Percentiles rank a stretch among this genome's conserved stretches.
Conservation (phyloP, 2,113 vertebrate genomes). For the Lota lota region DNA sequence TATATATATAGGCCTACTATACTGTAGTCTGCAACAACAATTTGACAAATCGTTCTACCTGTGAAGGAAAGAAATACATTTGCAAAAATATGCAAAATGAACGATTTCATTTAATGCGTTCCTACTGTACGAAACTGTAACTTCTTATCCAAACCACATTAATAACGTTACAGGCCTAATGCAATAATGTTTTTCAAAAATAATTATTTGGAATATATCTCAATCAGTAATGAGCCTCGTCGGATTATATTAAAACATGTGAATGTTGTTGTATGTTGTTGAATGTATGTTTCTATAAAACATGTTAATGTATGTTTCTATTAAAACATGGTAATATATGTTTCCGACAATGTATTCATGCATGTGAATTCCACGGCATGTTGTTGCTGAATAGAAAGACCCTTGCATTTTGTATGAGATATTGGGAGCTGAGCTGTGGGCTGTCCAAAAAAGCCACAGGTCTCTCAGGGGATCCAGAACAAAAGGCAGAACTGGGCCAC, state of each 20-base stretch:
- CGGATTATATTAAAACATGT: no score
- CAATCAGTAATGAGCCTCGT: no score
- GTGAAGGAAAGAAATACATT: neutral
- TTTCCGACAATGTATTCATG: neutral
- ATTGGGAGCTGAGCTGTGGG: constrained; percentile 71
- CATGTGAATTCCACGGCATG: constrained; percentile 57
- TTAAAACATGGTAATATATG: constrained; percentile 48
- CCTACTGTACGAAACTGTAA: no score
- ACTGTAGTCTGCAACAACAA: neutral
- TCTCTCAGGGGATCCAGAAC: constrained; percentile 92
- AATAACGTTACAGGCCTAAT: no score
- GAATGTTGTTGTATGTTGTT: neutral
- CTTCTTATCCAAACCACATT: no score
- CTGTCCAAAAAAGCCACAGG: constrained; percentile 69
- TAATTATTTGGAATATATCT: no score
- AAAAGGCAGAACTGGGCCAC: constrained; percentile 95
- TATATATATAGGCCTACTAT: neutral
- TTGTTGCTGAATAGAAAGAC: constrained; percentile 73
- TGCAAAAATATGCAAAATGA: no score
- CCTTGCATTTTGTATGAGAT: constrained; percentile 94
- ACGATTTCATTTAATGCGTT: no score
- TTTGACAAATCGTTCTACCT: no score
- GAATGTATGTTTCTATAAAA: neutral
- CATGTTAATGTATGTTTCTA: constrained; percentile 21
- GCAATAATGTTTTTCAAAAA: no score